phyloP scores from a whole-genome alignment of 2,113 vertebrate genomes.

The Symphodus melops region DNA sequence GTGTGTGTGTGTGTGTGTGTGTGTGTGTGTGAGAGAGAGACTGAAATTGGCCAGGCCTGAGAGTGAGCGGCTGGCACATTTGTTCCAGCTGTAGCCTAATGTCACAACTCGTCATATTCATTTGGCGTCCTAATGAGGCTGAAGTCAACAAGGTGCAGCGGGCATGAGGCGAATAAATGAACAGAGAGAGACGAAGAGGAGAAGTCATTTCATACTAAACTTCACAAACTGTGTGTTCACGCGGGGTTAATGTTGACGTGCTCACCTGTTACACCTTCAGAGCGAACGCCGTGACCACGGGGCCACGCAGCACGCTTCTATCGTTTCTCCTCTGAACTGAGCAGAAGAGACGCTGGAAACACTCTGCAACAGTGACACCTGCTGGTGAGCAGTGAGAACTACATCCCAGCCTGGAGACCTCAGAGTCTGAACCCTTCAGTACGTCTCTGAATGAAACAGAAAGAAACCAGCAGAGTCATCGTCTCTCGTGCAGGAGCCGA shows the following conservation, averaged over 20 bases:
- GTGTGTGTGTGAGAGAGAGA: slow-evolving; percentile 28
- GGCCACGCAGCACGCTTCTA: slow-evolving; percentile 39
- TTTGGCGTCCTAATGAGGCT: slow-evolving; percentile 84
- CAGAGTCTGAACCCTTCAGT: too few relatives aligned
- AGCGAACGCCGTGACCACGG: slow-evolving; percentile 42
- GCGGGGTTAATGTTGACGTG: slow-evolving; percentile 28
- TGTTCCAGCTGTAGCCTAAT: slow-evolving; percentile 85
- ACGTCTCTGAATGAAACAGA: too few relatives aligned
- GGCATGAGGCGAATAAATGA: slow-evolving; percentile 65
- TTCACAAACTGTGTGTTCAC: too few relatives aligned
- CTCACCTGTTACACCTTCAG: slow-evolving; percentile 54
- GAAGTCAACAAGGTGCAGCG: slow-evolving; percentile 80
- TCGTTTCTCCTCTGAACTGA: too few relatives aligned
- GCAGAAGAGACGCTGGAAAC: too few relatives aligned
- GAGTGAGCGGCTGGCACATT: slow-evolving; percentile 78
- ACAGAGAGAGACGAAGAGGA: not conserved
- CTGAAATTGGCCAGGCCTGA: slow-evolving; percentile 71
- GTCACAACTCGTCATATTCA: slow-evolving; percentile 85
- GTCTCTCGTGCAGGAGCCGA: too few relatives aligned
- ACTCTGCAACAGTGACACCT: slow-evolving; percentile 58
- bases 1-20: slow-evolving; percentile 31
- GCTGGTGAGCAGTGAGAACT: slow-evolving; percentile 34
- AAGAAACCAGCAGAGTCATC: too few relatives aligned
- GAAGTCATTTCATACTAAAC: not conserved
- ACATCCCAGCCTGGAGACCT: not conserved